Conservation (phyloP, 2,113 vertebrate species). For the Physeter macrocephalus region DNA sequence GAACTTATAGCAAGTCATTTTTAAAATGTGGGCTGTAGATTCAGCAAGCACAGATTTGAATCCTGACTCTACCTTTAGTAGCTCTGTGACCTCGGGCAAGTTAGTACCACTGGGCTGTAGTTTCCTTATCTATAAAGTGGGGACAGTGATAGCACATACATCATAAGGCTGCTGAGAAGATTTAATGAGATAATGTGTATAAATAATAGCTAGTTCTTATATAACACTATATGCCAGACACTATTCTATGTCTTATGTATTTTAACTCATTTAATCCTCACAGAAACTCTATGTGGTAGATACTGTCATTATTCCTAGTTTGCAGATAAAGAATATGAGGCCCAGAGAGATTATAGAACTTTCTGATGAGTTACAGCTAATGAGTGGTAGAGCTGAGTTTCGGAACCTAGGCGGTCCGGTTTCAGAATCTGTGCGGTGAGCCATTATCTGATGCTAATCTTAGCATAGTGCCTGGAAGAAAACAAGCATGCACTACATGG, state of each 20-base stretch:
- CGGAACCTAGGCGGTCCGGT: neutral
- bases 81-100: neutral
- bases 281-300: neutral
- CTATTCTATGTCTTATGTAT: neutral
- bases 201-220: neutral
- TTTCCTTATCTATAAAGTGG: neutral
- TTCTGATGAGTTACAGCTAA: neutral
- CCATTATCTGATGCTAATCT: neutral
- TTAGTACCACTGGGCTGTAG: neutral
- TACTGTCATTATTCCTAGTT: neutral
- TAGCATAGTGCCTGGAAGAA: neutral
- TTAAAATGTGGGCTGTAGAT: neutral
- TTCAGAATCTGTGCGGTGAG: neutral
- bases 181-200: neutral
- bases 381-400: neutral
- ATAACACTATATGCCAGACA: neutral
- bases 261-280: neutral
- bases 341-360: neutral
- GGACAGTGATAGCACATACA: neutral
- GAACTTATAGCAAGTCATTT: neutral
- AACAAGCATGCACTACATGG: neutral
- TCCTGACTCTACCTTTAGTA: neutral
- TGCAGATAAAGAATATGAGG: neutral
- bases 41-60: neutral
- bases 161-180: neutral